phyloP scores from a whole-genome alignment of 2,888 invertebrate genomes.

The Pollenia griseotomentosa region DNA sequence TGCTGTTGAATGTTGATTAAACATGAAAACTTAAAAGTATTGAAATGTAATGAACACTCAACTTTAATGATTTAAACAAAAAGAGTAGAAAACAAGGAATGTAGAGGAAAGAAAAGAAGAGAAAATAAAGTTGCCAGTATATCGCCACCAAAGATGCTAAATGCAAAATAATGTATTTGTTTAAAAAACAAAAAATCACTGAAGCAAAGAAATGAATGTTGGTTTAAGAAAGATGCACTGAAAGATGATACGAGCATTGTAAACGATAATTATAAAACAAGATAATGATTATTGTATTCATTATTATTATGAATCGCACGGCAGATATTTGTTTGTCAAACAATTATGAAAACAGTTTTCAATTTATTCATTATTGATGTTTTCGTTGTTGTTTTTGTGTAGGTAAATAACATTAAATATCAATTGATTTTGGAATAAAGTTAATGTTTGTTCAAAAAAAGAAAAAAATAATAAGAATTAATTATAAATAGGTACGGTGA shows the following conservation, averaged over 20 bases:
- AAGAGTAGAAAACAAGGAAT: not conserved
- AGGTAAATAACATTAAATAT: slow-evolving; percentile 28
- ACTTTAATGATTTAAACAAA: slow-evolving; percentile 23
- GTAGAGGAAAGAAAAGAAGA: not conserved
- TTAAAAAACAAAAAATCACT: slow-evolving; percentile 49
- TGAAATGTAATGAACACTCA: slow-evolving; percentile 58
- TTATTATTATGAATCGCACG: not conserved
- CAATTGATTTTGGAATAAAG: slow-evolving; percentile 6
- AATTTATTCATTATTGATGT: too few relatives aligned
- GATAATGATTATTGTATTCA: slow-evolving; percentile 11
- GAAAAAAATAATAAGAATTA: slow-evolving; percentile 4
- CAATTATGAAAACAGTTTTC: not conserved
- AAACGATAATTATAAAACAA: slow-evolving; percentile 32
- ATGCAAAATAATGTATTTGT: slow-evolving; percentile 80
- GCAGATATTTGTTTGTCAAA: slow-evolving; percentile 34
- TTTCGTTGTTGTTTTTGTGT: not conserved
- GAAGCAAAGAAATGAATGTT: slow-evolving; percentile 53
- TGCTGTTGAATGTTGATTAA: slow-evolving; percentile 72
- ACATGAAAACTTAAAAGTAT: slow-evolving; percentile 66
- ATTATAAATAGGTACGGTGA: not conserved
- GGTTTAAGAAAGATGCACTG: slow-evolving; percentile 50
- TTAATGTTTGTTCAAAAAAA: not conserved
- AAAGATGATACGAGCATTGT: not conserved
- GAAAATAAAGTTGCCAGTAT: slow-evolving; percentile 13
- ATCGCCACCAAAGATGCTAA: slow-evolving; percentile 70